Evolutionary conservation across 2,113 vertebrate species (phyloP), one percentile per base, ranked within the genome.

Genomic region (Typhlomys cinereus): DNA sequence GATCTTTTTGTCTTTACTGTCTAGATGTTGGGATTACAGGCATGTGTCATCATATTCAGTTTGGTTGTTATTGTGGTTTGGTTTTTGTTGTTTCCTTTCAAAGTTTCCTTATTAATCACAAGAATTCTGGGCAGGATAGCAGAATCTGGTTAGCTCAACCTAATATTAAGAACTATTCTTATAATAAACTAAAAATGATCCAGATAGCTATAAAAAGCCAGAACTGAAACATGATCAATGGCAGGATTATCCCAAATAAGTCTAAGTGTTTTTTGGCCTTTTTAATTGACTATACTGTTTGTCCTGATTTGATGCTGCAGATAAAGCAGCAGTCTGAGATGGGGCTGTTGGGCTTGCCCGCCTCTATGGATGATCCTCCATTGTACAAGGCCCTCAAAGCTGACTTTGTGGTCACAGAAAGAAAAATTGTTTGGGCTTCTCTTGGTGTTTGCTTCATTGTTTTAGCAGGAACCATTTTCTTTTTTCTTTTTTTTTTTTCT

Each of bases 331-430:
- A 0, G 73, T 84, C 1, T 92, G 69, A 94, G 79, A 83, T 1
- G 29, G 29, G 83, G 54, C 61, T 21, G 39, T 20, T 34, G 41
- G 48, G 48, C 71, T 41, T 41, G 44, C 27, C 78, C 61, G 64
- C n/a, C 6, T 0, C 78, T 61, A 66, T 31, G 15, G 88, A 92
- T 11, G 78, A 46, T 74, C 82, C 18, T 85, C 85, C 76, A 95
- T 84, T 93, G 85, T 93, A 83, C 74, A 92, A 95, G 54, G 80
- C 5, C 71, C 74, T 96, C 96, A 96, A 95, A 96, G 96, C 82
- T 23, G 74, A 97, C 96, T 95, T 94, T 96, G 96, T 96, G 93
- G 79, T 25, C 39, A 87, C 69, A 90, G 86, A 31, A 76, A 54
- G 20, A 39, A 75, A 91, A 86, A 74, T 71, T 5, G 83, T 82